Evolutionary conservation across 1,140 invertebrate species (phyloP).

Genomic region (Neodiprion virginianus): DNA sequence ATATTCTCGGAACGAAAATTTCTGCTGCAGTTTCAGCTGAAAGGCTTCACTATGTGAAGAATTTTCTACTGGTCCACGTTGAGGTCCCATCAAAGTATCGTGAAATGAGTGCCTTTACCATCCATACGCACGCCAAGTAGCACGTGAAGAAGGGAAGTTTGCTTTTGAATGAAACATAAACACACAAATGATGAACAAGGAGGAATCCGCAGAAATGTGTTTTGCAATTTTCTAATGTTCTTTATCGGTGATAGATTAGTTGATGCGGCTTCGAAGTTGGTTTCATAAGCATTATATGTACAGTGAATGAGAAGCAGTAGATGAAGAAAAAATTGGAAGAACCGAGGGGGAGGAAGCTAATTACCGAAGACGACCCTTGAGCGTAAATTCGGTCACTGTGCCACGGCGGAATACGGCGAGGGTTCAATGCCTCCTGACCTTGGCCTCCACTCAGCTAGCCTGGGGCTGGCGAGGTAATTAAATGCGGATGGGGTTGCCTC

Average conservation of each 20-base stretch:
- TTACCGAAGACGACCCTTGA: not conserved
- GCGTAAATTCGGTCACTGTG: constrained; percentile 60
- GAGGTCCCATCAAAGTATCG: too few relatives aligned
- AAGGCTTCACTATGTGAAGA: not conserved
- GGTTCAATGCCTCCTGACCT: constrained; percentile 60
- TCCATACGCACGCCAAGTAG: not conserved
- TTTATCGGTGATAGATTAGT: too few relatives aligned
- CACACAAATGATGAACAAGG: not conserved
- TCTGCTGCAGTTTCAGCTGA: not conserved
- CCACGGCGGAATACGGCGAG: constrained; percentile 49
- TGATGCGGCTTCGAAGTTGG: too few relatives aligned
- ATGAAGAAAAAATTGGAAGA: too few relatives aligned
- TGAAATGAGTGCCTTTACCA: too few relatives aligned
- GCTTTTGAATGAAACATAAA: not conserved
- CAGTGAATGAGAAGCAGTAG: too few relatives aligned
- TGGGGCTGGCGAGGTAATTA: constrained; percentile 60
- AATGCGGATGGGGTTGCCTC: constrained; percentile 58
- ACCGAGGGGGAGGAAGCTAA: not conserved
- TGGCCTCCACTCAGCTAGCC: constrained; percentile 55
- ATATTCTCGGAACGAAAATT: not conserved
- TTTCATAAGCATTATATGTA: too few relatives aligned
- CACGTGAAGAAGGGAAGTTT: not conserved
- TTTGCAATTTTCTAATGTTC: too few relatives aligned
- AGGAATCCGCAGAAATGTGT: too few relatives aligned
- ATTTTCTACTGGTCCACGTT: too few relatives aligned